Conservation (phyloP, 1,140 invertebrate species). For the Harpegnathos saltator region DNA sequence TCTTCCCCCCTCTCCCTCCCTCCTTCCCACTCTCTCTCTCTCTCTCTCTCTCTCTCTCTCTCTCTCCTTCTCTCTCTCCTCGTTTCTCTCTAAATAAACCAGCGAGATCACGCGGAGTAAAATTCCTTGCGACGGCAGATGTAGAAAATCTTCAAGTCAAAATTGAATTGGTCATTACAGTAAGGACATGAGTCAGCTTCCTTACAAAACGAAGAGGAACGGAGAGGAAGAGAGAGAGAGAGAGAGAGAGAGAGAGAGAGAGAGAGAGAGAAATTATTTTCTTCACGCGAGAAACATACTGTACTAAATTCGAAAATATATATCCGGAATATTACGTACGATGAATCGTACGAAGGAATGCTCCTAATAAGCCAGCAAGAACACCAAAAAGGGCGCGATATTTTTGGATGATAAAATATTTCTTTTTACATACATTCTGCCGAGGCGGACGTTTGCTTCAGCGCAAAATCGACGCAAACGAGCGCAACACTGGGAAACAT, state of each 20-base stretch:
- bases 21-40: constrained; percentile 32
- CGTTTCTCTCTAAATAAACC: constrained; percentile 11
- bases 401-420: too few relatives aligned
- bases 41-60: too few relatives aligned
- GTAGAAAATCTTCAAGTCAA: not conserved
- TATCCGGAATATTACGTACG: too few relatives aligned
- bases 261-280: not conserved
- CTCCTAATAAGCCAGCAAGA: too few relatives aligned
- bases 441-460: not conserved
- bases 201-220: not conserved
- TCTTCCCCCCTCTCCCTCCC: constrained; percentile 18
- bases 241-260: too few relatives aligned
- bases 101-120: not conserved
- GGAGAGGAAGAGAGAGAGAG: too few relatives aligned
- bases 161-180: constrained; percentile 7
- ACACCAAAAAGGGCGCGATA: too few relatives aligned
- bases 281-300: too few relatives aligned
- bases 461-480: constrained; percentile 25
- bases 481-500: constrained; percentile 4
- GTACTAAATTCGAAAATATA: too few relatives aligned
- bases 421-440: not conserved
- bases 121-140: not conserved
- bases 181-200: not conserved
- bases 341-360: too few relatives aligned
- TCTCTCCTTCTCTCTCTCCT: not conserved